phyloP scores from a whole-genome alignment of 2,888 invertebrate genomes.

The Drosophila siamana region DNA sequence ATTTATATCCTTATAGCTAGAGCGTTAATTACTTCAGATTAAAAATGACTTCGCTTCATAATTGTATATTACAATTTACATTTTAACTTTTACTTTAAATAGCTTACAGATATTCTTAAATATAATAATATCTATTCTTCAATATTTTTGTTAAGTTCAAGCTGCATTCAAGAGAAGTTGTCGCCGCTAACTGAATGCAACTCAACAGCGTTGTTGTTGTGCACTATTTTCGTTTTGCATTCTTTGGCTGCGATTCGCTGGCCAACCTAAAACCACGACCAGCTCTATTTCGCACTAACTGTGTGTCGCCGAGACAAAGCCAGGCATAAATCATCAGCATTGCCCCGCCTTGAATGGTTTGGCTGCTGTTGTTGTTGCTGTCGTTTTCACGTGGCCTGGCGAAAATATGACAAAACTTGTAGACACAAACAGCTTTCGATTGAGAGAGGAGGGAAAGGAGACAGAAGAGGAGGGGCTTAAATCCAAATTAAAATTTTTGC shows the following conservation, averaged over 20 bases:
- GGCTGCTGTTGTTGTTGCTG: constrained; percentile 30
- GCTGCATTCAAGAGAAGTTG: background rate
- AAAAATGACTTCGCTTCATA: too few relatives aligned
- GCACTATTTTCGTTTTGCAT: constrained; percentile 9
- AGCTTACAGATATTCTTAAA: too few relatives aligned
- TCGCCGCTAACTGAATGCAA: background rate
- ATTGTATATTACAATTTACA: too few relatives aligned
- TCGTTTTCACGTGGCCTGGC: constrained; percentile 49
- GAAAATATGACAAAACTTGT: constrained; percentile 39
- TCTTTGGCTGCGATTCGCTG: constrained; percentile 14
- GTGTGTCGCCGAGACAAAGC: constrained; percentile 51
- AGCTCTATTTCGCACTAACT: constrained; percentile 33
- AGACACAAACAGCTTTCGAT: constrained; percentile 15
- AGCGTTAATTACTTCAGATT: too few relatives aligned
- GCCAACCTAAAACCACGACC: background rate
- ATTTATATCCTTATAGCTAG: too few relatives aligned
- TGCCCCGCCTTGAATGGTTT: constrained; percentile 27
- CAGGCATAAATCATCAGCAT: constrained; percentile 45
- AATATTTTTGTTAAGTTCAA: background rate
- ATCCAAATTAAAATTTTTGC: constrained; percentile 64
- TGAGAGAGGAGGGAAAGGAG: background rate
- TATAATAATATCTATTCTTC: background rate
- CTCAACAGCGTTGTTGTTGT: background rate
- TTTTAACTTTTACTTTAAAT: too few relatives aligned
- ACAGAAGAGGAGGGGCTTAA: too few relatives aligned